A percentile compares a stretch with the other conserved stretches of the same genome.
phyloP scores from a whole-genome alignment of 1,140 invertebrate genomes.

The Monochamus saltuarius region DNA sequence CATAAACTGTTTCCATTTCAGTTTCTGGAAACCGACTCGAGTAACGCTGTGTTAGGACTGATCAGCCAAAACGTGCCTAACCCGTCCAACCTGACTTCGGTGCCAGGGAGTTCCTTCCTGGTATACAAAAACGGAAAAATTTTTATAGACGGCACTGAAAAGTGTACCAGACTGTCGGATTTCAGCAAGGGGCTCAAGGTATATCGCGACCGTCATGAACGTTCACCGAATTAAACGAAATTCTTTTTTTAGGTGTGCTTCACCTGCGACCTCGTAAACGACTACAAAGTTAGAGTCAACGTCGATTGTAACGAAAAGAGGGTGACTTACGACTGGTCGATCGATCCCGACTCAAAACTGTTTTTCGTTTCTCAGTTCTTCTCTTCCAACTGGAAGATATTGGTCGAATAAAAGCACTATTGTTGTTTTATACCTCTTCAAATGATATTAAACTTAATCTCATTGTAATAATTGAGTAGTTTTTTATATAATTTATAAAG shows the following conservation, averaged over 20 bases:
- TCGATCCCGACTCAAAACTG: conserved; percentile 20
- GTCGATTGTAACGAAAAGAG: conserved; percentile 39
- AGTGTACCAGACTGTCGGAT: conserved; percentile 37
- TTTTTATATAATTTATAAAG: too few relatives aligned
- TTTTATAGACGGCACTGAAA: conserved; percentile 38
- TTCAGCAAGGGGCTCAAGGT: conserved; percentile 40
- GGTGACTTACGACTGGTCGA: conserved; percentile 43
- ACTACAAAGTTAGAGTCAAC: conserved; percentile 35
- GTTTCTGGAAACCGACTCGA: conserved; percentile 42
- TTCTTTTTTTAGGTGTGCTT: conserved; percentile 42
- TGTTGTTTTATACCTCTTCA: not conserved
- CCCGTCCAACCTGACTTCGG: conserved; percentile 6
- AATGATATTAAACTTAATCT: too few relatives aligned
- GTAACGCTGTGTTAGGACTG: conserved; percentile 30
- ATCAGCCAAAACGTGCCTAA: conserved; percentile 19
- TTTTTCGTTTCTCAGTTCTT: conserved; percentile 35
- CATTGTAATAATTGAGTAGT: too few relatives aligned
- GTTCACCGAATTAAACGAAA: not conserved
- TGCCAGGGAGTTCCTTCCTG: conserved; percentile 25
- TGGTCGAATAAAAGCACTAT: conserved; percentile 38
- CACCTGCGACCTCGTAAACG: conserved; percentile 32
- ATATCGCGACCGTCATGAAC: not conserved
- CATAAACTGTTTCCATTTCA: conserved; percentile 18
- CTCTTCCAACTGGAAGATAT: conserved; percentile 38
- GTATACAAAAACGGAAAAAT: conserved; percentile 38